Conservation (phyloP, 2,113 vertebrate species). For the Otus sunia region DNA sequence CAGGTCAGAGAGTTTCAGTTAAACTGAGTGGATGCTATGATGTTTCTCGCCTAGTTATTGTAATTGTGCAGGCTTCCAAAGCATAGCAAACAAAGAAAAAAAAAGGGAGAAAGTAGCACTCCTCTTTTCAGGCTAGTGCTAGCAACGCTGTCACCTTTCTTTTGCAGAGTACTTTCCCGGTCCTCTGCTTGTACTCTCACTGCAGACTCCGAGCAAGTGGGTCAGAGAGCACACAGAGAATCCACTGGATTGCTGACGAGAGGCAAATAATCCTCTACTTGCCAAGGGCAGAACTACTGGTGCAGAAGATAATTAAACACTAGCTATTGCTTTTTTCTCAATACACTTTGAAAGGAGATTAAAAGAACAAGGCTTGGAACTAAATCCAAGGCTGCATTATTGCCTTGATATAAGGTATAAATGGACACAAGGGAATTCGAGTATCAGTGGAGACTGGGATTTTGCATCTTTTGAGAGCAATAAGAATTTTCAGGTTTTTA, state of each 20-base stretch:
- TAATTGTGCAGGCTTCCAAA: neutral
- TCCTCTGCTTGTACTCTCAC: neutral
- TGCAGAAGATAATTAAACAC: slow-evolving; percentile 44
- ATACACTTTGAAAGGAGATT: neutral
- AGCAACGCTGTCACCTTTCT: neutral
- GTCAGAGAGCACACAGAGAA: neutral
- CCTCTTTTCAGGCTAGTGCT: neutral
- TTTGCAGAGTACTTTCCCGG: neutral
- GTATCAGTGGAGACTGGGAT: neutral
- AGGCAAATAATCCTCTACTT: neutral
- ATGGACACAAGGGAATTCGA: neutral
- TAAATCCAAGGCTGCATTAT: neutral
- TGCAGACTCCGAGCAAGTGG: neutral
- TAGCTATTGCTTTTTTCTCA: neutral
- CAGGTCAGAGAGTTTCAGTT: neutral
- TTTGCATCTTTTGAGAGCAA: neutral
- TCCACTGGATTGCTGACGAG: neutral
- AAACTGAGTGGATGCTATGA: neutral
- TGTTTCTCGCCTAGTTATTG: neutral
- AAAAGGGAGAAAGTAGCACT: neutral
- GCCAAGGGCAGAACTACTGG: neutral
- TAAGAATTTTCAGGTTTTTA: neutral
- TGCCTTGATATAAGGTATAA: neutral
- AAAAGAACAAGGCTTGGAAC: slow-evolving; percentile 14
- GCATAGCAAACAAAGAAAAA: neutral